phyloP scores from a whole-genome alignment of 2,888 invertebrate genomes.

The Teleiodes luculella region DNA sequence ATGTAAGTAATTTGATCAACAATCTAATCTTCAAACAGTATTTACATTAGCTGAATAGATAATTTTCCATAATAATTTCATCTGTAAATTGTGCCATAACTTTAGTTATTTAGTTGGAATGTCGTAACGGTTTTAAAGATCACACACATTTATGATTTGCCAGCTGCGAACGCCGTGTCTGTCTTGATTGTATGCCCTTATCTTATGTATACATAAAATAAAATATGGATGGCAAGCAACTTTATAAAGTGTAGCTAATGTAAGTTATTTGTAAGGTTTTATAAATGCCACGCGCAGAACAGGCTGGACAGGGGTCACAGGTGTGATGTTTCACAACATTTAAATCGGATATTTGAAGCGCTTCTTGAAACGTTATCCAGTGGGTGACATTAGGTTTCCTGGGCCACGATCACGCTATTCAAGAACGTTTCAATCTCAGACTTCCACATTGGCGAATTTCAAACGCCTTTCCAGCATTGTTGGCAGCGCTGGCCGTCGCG shows the following conservation, averaged over 20 bases:
- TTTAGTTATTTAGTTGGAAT: background rate
- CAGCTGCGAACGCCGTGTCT: background rate
- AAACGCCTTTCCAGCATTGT: no score
- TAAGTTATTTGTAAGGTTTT: slow-evolving; percentile 10
- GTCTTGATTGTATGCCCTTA: background rate
- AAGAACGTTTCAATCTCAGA: no score
- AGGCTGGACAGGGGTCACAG: slow-evolving; percentile 53
- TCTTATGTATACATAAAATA: background rate
- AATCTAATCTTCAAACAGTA: no score
- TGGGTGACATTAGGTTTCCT: background rate
- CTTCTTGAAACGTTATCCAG: background rate
- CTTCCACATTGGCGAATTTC: no score
- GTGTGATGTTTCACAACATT: slow-evolving; percentile 18
- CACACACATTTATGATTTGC: slow-evolving; percentile 1
- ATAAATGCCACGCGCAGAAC: slow-evolving; percentile 59
- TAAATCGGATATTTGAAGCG: slow-evolving; percentile 28
- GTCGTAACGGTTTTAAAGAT: slow-evolving; percentile 16
- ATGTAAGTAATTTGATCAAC: no score
- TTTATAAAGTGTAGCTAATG: background rate
- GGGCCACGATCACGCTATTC: background rate
- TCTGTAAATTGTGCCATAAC: background rate
- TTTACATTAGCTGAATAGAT: background rate
- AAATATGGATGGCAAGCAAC: background rate
- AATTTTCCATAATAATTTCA: background rate
- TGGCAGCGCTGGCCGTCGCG: no score